A percentile compares a stretch with the other conserved stretches of the same genome.
Evolutionary conservation across 2,888 invertebrate genomes (phyloP).

Genomic region (Hemaris fuciformis): DNA sequence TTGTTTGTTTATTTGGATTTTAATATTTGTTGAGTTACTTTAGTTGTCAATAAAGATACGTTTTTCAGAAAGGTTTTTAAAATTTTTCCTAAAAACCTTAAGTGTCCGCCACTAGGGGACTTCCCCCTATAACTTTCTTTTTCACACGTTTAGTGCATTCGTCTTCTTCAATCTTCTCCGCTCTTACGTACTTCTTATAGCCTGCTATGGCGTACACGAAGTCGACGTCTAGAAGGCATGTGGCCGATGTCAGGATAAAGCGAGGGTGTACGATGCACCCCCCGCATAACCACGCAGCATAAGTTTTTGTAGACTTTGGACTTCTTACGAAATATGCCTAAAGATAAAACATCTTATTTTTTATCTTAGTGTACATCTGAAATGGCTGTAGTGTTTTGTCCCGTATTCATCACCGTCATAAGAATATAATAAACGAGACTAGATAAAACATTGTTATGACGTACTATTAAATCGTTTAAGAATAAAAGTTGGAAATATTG

Average conservation of each 20-base stretch:
- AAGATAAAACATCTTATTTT: not conserved
- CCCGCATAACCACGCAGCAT: slow-evolving; percentile 27
- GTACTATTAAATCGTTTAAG: too few relatives aligned
- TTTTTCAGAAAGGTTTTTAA: too few relatives aligned
- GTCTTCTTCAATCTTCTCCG: slow-evolving; percentile 22
- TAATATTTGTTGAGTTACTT: too few relatives aligned
- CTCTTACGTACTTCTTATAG: slow-evolving; percentile 29
- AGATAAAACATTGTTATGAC: too few relatives aligned
- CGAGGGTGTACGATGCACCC: slow-evolving; percentile 23
- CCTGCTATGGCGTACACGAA: slow-evolving; percentile 35
- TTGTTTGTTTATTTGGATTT: too few relatives aligned
- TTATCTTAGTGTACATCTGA: not conserved
- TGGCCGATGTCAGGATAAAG: slow-evolving; percentile 29
- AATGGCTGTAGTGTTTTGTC: not conserved
- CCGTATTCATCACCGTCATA: not conserved
- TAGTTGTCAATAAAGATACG: too few relatives aligned
- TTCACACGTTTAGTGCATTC: slow-evolving; percentile 26
- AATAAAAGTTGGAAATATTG: too few relatives aligned
- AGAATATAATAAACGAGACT: too few relatives aligned
- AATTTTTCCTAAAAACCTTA: too few relatives aligned
- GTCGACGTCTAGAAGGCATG: slow-evolving; percentile 27
- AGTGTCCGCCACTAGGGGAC: too few relatives aligned
- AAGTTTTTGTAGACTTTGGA: slow-evolving; percentile 5
- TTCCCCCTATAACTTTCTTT: slow-evolving; percentile 30
- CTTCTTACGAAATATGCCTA: slow-evolving; percentile 14